These are phyloP conservation scores for Manis javanica DNA, from an alignment of 2,797 vertebrate species.

Conservation along the genomic window DNA sequence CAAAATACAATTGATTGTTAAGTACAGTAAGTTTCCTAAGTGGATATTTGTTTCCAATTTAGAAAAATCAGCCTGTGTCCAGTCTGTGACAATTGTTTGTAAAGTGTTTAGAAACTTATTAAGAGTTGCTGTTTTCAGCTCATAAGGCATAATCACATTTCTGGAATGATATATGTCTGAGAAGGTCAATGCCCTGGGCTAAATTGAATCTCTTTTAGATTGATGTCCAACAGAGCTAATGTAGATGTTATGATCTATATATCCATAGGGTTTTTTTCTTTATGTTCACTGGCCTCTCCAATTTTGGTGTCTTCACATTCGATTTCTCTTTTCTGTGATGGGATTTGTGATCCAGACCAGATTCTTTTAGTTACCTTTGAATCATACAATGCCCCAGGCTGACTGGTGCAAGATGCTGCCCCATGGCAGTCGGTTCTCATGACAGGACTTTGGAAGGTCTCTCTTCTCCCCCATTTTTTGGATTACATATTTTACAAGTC, in stretches of 20 bases:
- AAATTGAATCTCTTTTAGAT: constrained; percentile 73
- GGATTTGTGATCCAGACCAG: constrained; percentile 27
- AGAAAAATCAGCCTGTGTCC: not conserved
- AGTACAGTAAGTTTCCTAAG: constrained; percentile 71
- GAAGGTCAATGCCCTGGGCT: constrained; percentile 76
- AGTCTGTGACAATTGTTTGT: constrained; percentile 72
- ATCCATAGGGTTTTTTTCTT: constrained; percentile 60
- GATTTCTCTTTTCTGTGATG: constrained; percentile 45
- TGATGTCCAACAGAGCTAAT: constrained; percentile 65
- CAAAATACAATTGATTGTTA: constrained; percentile 72
- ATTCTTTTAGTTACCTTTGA: constrained; percentile 51
- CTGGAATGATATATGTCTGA: not conserved
- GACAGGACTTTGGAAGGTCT: not conserved
- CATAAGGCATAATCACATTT: constrained; percentile 71
- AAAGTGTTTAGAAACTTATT: constrained; percentile 66
- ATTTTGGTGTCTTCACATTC: constrained; percentile 19
- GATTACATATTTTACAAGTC: constrained; percentile 33
- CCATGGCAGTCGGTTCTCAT: not conserved
- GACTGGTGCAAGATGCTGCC: not conserved
- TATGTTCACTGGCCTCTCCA: constrained; percentile 63
- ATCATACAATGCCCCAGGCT: constrained; percentile 14
- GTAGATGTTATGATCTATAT: constrained; percentile 32
- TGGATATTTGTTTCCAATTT: constrained; percentile 79
- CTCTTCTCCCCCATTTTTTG: constrained; percentile 27
- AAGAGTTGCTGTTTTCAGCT: constrained; percentile 63